Base-by-base conservation (phyloP, 1,140 invertebrate genomes). In the Papilio xuthus region DNA sequence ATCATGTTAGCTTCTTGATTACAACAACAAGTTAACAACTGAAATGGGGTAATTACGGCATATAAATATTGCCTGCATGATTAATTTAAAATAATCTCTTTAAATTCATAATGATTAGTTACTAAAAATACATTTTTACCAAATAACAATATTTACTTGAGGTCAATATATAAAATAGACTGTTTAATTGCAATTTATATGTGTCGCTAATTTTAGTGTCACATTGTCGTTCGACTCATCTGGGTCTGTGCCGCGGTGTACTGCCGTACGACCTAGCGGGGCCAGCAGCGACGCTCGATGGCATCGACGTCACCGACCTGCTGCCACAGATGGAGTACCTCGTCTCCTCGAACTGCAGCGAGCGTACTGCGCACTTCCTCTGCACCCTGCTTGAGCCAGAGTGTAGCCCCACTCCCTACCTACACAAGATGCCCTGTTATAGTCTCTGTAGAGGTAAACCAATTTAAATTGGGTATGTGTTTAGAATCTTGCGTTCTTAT, bases 361-460 rank as follows among this genome's bases (percentile, higher is more conserved):
- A 94, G 2, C 90, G 96, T 10, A 93, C 95, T 0, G 91, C 93
- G 26, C 95, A 96, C 80, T 96, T 96, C 84, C 84, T 95, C 6
- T 96, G 96, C 83, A 94, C 95, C 3, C 89, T 96, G 28, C 87
- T 96, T 47, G 96, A 96, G 84, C 96, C 96, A 0, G 95, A 96
- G 73, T 96, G 96, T 86, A 94, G 94, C 50, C 95, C 95, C 1
- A 88, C 92, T 47, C 95, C 95, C 1, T 94, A 94, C 79, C 92
- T 92, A 2, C 87, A 94, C 28, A 92, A 96, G 81, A 94, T 95
- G 78, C 96, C 96, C 0, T 96, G 96, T 82, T 93, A 95, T 53
- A 95, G 94, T 81, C 95, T 96, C 80, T 96, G 96, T 82, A 95
- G 95, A 95, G 95, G 96, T 96, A 90, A 86, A 82, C 80, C 75